Evolutionary conservation across 2,888 invertebrate genomes (phyloP).

Genomic region (Urechis unicinctus): DNA sequence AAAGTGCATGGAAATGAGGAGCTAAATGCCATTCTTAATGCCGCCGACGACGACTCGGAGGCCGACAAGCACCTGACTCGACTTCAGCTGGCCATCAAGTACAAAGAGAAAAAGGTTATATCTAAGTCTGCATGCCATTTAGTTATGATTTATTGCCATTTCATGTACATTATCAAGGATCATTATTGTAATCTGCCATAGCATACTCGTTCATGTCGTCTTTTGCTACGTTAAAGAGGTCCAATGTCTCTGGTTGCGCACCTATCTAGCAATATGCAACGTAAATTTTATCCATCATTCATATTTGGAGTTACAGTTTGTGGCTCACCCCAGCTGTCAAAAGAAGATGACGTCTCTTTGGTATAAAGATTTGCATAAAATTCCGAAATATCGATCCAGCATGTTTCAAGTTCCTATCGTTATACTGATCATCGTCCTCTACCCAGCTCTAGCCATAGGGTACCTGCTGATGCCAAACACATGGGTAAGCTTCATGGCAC

Average conservation of each 20-base stretch:
- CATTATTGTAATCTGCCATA: no score
- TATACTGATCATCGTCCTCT: constrained; percentile 31
- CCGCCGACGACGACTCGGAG: constrained; percentile 12
- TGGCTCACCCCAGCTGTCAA: constrained; percentile 47
- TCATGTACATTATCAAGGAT: no score
- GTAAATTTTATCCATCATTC: no score
- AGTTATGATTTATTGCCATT: no score
- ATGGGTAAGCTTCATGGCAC: constrained; percentile 29
- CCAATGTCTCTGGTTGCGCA: no score
- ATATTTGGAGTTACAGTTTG: no score
- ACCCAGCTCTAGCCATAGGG: constrained; percentile 36
- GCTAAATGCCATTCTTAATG: constrained; percentile 42
- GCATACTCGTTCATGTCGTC: no score
- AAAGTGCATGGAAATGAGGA: constrained; percentile 45
- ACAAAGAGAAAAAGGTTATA: constrained; percentile 43
- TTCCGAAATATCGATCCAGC: constrained; percentile 15
- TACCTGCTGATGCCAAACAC: constrained; percentile 37
- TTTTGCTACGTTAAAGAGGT: no score
- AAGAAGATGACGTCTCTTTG: constrained; percentile 44
- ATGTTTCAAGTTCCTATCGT: constrained; percentile 15
- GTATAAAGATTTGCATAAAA: constrained; percentile 36
- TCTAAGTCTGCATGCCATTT: not conserved
- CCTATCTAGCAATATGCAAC: no score
- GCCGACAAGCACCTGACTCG: constrained; percentile 27
- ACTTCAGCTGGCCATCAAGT: constrained; percentile 41